Conservation (phyloP, 2,888 invertebrate species). For the Penaeus monodon region DNA sequence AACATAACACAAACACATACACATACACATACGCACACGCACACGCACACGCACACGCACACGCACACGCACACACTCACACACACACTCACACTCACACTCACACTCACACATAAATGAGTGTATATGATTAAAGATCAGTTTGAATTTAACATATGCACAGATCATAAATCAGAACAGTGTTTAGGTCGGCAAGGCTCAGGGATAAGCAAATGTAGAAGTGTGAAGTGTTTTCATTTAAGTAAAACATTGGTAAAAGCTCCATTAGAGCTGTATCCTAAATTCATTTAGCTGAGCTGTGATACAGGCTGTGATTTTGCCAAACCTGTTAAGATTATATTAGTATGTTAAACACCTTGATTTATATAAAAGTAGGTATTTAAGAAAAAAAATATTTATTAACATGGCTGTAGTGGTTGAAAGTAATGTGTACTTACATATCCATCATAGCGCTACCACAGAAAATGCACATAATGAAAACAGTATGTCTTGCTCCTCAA, state of each 20-base stretch:
- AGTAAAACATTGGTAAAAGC: background rate
- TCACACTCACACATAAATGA: too few relatives aligned
- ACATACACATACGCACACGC: too few relatives aligned
- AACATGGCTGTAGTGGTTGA: too few relatives aligned
- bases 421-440: too few relatives aligned
- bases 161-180: background rate
- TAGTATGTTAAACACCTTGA: background rate
- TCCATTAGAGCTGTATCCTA: background rate
- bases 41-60: too few relatives aligned
- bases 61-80: too few relatives aligned
- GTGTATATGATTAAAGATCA: background rate
- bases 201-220: background rate
- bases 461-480: too few relatives aligned
- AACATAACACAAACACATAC: too few relatives aligned
- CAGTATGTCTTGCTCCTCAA: too few relatives aligned
- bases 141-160: background rate
- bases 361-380: background rate
- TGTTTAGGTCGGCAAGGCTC: constrained; percentile 1
- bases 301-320: constrained; percentile 44
- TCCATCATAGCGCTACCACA: too few relatives aligned
- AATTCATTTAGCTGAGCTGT: constrained; percentile 27
- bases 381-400: too few relatives aligned
- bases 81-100: too few relatives aligned
- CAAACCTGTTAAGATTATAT: constrained; percentile 3
- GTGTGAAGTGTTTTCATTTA: background rate